Percentiles rank a stretch among this genome's conserved stretches.
Conservation (phyloP, 2,888 invertebrate species). For the Timandra comae region DNA sequence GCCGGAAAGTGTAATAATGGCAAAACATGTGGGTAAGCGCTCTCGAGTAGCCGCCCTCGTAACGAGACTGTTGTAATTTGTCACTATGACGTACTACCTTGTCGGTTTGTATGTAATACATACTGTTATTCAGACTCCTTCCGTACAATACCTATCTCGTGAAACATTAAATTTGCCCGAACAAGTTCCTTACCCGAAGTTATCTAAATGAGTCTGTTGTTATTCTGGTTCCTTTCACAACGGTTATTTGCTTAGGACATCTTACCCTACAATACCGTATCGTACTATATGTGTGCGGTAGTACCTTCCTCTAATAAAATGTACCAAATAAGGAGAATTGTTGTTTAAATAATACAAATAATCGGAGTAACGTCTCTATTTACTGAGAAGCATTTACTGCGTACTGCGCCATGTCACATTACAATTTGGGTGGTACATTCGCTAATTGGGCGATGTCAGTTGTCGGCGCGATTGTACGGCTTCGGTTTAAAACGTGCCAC, state of each 20-base stretch:
- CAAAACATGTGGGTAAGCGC: slow-evolving; percentile 16
- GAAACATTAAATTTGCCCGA: slow-evolving; percentile 4
- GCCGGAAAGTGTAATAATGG: slow-evolving; percentile 20
- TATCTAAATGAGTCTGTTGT: slow-evolving; percentile 2
- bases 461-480: slow-evolving; percentile 8
- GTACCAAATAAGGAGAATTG: not conserved
- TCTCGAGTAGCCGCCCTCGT: slow-evolving; percentile 12
- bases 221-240: slow-evolving; percentile 13
- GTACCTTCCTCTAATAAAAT: slow-evolving; percentile 17
- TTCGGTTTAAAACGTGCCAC: slow-evolving; percentile 35
- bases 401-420: not conserved
- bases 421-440: not conserved
- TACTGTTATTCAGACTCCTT: not conserved
- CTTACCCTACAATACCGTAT: slow-evolving; percentile 20
- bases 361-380: not conserved
- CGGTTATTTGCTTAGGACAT: slow-evolving; percentile 34
- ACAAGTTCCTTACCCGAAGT: slow-evolving; percentile 3
- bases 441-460: slow-evolving; percentile 30
- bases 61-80: slow-evolving; percentile 21
- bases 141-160: not conserved
- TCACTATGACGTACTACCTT: slow-evolving; percentile 15
- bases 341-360: not conserved
- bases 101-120: slow-evolving; percentile 1
- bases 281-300: slow-evolving; percentile 10
- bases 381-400: not conserved